A percentile compares a stretch with the other conserved stretches of the same genome.
phyloP scores from a whole-genome alignment of 2,113 vertebrate species.

The Corythornis madagascariensis region DNA sequence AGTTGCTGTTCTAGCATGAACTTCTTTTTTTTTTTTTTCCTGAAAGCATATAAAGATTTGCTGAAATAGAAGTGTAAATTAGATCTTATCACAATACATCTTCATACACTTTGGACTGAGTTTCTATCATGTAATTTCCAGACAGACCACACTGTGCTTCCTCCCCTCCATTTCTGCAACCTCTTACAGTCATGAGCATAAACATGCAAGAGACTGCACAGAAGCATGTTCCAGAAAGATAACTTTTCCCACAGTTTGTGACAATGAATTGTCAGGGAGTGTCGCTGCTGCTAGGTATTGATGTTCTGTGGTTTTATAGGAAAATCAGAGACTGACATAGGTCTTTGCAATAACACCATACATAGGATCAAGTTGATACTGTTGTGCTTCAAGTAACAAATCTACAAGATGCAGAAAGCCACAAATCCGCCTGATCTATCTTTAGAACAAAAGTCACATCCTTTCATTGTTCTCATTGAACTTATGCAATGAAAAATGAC shows the following conservation, averaged over 20 bases:
- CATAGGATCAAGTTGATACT: not conserved
- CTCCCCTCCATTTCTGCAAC: not conserved
- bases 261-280: not conserved
- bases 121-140: not conserved
- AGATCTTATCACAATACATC: not conserved
- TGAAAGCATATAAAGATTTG: not conserved
- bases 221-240: not conserved
- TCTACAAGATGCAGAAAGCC: conserved; percentile 31
- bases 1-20: not conserved
- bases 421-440: conserved; percentile 31
- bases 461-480: conserved; percentile 63
- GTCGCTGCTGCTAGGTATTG: not conserved
- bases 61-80: not conserved
- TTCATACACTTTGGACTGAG: not conserved
- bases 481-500: conserved; percentile 39
- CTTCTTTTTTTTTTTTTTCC: not conserved
- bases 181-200: not conserved
- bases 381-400: not conserved
- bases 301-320: not conserved
- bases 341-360: not conserved
- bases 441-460: conserved; percentile 67
- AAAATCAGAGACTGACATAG: not conserved
- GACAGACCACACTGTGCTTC: conserved; percentile 16
- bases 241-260: not conserved
- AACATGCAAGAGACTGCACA: not conserved